Percentiles rank a stretch among this genome's conserved stretches.
These are phyloP conservation scores for Chelonoidis abingdonii DNA, from an alignment of 2,113 vertebrate genomes.

Conservation along the genomic window DNA sequence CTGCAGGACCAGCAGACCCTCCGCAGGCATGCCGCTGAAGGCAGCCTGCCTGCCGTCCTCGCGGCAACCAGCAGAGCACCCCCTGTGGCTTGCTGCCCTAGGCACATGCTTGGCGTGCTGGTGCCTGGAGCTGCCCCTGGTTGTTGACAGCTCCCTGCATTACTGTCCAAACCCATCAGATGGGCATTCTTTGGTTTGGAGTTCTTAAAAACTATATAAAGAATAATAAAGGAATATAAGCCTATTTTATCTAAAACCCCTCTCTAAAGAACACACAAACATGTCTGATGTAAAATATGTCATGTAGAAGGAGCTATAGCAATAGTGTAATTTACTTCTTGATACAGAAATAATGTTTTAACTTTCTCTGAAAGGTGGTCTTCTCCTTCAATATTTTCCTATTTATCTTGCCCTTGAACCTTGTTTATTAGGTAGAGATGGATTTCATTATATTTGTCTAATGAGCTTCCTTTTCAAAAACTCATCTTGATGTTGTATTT, in stretches of 20 bases:
- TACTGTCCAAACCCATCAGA: neutral
- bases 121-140: no score
- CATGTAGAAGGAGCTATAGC: neutral
- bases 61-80: no score
- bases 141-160: neutral
- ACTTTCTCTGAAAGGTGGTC: neutral
- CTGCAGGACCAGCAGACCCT: no score
- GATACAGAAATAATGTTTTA: neutral
- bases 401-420: neutral
- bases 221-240: neutral
- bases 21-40: no score
- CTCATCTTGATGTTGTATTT: constrained; percentile 14
- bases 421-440: neutral
- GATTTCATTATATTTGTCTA: constrained; percentile 23
- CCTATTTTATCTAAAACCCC: neutral
- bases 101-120: no score
- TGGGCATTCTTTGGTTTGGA: neutral
- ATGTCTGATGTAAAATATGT: neutral
- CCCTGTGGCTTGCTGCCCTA: no score
- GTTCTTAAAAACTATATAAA: neutral
- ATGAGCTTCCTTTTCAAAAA: constrained; percentile 36
- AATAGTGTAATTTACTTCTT: neutral
- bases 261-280: neutral
- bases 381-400: constrained; percentile 9
- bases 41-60: no score